These are phyloP conservation scores for Alouatta palliata DNA, from an alignment of 2,113 vertebrate genomes.

Conservation along the genomic window DNA sequence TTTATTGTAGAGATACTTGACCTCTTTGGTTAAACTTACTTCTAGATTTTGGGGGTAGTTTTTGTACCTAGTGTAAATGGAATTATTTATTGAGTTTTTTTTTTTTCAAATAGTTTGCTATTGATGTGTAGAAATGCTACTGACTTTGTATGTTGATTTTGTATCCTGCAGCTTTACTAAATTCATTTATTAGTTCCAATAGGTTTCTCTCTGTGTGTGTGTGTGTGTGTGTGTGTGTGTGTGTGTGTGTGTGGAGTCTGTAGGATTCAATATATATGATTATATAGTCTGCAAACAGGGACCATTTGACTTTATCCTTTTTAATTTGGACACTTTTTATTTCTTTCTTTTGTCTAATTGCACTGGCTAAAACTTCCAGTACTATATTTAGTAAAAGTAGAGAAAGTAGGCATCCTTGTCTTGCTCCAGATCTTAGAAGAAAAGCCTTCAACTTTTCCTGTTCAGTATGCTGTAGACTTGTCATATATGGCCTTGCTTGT, in stretches of 20 bases:
- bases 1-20: neutral
- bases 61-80: neutral
- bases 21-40: neutral
- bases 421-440: neutral
- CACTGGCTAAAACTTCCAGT: neutral
- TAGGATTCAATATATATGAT: neutral
- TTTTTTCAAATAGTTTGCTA: neutral
- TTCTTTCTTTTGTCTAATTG: neutral
- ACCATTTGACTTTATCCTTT: neutral
- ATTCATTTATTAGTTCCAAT: neutral
- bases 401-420: neutral
- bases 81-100: neutral
- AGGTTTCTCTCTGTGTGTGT: rapidly evolving
- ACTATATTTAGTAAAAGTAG: neutral
- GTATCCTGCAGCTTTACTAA: neutral
- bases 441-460: neutral
- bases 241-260: too few species aligned
- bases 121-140: neutral
- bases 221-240: too few species aligned
- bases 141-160: neutral
- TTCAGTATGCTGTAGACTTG: neutral
- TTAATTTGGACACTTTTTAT: neutral
- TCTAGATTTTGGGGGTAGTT: neutral
- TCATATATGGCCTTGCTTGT: neutral
- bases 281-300: neutral